Evolutionary conservation across 2,888 invertebrate species (phyloP).

Genomic region (Oegoconia quadripuncta): DNA sequence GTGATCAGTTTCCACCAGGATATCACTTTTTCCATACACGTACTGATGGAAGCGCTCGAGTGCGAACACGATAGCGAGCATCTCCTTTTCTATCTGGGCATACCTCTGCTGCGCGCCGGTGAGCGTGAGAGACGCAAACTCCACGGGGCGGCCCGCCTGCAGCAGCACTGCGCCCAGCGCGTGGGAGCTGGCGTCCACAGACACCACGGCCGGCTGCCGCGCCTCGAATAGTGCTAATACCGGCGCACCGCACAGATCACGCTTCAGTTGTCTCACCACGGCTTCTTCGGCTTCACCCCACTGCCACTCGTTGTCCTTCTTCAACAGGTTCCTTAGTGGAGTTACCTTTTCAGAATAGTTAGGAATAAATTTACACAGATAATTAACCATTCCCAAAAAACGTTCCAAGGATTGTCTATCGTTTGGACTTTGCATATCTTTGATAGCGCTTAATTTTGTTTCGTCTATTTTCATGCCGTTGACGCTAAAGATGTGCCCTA

Average conservation of each 20-base stretch:
- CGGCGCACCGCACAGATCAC: conserved; percentile 13
- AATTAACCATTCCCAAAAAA: conserved; percentile 21
- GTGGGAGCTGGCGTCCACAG: conserved; percentile 18
- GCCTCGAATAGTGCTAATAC: conserved; percentile 18
- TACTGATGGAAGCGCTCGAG: conserved; percentile 27
- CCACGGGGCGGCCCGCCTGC: conserved; percentile 20
- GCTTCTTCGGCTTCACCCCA: conserved; percentile 13
- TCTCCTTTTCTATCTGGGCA: conserved; percentile 30
- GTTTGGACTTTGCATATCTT: conserved; percentile 8
- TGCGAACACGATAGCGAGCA: conserved; percentile 23
- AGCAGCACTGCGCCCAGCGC: conserved; percentile 20
- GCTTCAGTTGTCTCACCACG: conserved; percentile 14
- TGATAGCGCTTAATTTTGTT: conserved; percentile 11
- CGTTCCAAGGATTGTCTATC: conserved; percentile 14
- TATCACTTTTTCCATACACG: conserved; percentile 22
- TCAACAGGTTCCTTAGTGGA: conserved; percentile 6
- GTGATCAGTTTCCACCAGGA: conserved; percentile 26
- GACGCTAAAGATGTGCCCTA: conserved; percentile 2
- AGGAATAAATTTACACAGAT: conserved; percentile 16
- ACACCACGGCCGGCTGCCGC: conserved; percentile 21
- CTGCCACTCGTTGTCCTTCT: conserved; percentile 15
- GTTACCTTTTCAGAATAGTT: conserved; percentile 13
- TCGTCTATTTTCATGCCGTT: conserved; percentile 11
- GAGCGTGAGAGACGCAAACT: conserved; percentile 16
- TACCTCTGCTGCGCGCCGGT: conserved; percentile 22